Evolutionary conservation across 1,140 invertebrate genomes (phyloP), one percentile per base, ranked within the genome.

Genomic region (Tetramorium parvispinum): DNA sequence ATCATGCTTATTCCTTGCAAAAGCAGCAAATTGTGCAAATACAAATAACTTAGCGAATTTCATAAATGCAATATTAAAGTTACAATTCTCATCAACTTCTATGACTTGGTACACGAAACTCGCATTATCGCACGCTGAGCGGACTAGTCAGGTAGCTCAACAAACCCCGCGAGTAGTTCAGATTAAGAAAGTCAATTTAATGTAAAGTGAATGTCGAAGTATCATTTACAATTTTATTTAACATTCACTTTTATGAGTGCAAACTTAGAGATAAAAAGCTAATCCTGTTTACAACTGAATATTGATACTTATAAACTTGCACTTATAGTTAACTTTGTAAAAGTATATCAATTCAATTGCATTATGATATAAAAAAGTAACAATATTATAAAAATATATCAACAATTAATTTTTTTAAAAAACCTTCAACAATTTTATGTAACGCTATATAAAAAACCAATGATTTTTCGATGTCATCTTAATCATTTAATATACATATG

Each of bases 51-150:
- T 59, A 8, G 11, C 6, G 10, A 78, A 78, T 43, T 78, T 32
- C 13, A 6, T 1, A 78, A 46, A 18, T 46, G 16, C 59, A 7
- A 78, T 65, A 78, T 51, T 78, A 78, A 78, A 65, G 59, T 78
- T 65, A 65, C 43, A 65, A 78, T 61, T 16, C 59, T 78, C n/a
- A 21, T 76, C 40, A 18, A 51, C 46, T 63, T 46, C 46, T 78
- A 78, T 18, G n/a, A 6, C 59, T 51, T 51, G 59, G 18, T 78
- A 78, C 76, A 78, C 10, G 76, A 78, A 78, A 78, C 65, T 51
- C 76, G 18, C 76, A 78, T 78, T 78, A 78, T 51, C 43, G 59
- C 76, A 78, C 24, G 76, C 76, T 78, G 76, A 65, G 76, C 59
- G 18, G n/a, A 78, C 24, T 37, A 59, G 57, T 21, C n/a, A 16